Evolutionary conservation across 2,888 invertebrate species (phyloP).

Genomic region (Tanypteryx hageni): DNA sequence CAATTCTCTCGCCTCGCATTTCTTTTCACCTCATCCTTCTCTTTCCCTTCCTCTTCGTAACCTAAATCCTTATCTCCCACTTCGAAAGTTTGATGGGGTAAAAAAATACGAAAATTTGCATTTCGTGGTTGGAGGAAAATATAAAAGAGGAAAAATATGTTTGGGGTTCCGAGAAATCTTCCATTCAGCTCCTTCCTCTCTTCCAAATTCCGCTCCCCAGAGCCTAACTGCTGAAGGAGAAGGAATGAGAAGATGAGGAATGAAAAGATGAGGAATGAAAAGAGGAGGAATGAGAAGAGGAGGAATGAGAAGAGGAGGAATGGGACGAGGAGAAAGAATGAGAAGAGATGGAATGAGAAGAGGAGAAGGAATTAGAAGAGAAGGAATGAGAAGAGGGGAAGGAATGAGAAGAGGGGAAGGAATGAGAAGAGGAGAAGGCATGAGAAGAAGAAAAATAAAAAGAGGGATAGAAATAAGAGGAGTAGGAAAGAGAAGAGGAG

Average conservation of each 20-base stretch:
- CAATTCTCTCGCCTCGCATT: neutral
- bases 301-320: neutral
- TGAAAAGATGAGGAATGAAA: too few species aligned
- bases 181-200: neutral
- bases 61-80: neutral
- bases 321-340: neutral
- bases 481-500: neutral
- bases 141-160: neutral
- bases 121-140: neutral
- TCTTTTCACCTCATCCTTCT: neutral
- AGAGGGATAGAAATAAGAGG: too few species aligned
- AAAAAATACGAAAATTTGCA: neutral
- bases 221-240: too few species aligned
- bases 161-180: constrained; percentile 4
- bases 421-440: too few species aligned
- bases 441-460: too few species aligned
- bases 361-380: neutral
- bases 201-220: neutral
- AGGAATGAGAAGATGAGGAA: too few species aligned
- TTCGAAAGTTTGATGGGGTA: constrained; percentile 25
- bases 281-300: too few species aligned
- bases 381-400: neutral
- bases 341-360: neutral
- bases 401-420: neutral
- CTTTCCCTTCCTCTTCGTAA: neutral